Conservation (phyloP, 92 coral and sea anemone species). For the Palythoa grandis region DNA sequence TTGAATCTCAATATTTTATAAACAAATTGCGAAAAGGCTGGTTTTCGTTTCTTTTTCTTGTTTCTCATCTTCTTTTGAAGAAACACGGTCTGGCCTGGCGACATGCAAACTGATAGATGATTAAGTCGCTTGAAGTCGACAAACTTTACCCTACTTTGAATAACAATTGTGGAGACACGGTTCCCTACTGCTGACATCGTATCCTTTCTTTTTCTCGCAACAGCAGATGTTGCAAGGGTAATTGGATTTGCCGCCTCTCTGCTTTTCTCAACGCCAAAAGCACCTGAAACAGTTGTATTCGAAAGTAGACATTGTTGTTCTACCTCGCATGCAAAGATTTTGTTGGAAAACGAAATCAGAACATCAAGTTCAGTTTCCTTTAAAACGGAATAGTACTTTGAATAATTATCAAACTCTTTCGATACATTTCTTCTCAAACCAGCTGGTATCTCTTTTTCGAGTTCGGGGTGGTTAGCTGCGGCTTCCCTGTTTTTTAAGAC, state of each 20-base stretch:
- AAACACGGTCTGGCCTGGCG: constrained; percentile 11
- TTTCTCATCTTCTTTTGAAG: constrained; percentile 46
- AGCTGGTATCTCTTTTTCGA: neutral
- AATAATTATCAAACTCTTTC: neutral
- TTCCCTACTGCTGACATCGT: constrained; percentile 47
- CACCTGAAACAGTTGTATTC: constrained; percentile 38
- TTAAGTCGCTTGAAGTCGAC: constrained; percentile 29
- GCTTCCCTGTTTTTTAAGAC: neutral
- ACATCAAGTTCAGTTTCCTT: neutral
- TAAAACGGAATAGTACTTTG: neutral
- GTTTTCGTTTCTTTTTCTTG: too few relatives aligned
- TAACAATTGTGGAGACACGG: constrained; percentile 41
- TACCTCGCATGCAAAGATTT: constrained; percentile 10
- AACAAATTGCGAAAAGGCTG: too few relatives aligned
- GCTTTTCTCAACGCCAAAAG: constrained; percentile 26
- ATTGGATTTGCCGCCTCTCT: constrained; percentile 6
- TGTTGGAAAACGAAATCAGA: neutral
- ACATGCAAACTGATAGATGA: constrained; percentile 48
- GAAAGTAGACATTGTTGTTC: constrained; percentile 33
- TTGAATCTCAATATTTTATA: too few relatives aligned
- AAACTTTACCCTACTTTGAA: constrained; percentile 45
- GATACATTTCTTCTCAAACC: constrained; percentile 1
- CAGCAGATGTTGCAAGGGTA: constrained; percentile 37
- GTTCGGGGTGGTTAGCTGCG: neutral
- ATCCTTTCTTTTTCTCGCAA: constrained; percentile 38